Conservation (phyloP, 2,888 invertebrate species). For the Vannuccia rotundouncinata region DNA sequence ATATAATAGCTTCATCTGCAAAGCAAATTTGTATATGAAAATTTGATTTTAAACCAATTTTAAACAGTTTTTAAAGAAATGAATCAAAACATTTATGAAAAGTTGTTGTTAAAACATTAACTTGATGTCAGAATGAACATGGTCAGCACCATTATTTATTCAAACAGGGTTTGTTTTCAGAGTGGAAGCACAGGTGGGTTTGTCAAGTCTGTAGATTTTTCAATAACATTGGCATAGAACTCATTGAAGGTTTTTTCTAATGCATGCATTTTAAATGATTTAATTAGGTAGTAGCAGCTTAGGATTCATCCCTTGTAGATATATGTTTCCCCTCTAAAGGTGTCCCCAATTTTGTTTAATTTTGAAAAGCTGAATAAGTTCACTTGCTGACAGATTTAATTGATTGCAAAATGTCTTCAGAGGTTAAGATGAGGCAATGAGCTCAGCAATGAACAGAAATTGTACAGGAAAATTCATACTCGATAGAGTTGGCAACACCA, state of each 20-base stretch:
- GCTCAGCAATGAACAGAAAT: conserved; percentile 15
- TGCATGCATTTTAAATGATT: neutral
- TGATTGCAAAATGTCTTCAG: neutral
- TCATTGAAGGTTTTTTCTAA: conserved; percentile 7
- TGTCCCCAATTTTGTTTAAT: neutral
- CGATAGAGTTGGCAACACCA: conserved; percentile 5
- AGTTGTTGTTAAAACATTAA: conserved; percentile 13
- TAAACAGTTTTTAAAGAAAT: no score
- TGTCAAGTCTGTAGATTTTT: conserved; percentile 16
- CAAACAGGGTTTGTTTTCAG: neutral
- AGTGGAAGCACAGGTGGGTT: conserved; percentile 2
- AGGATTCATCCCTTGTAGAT: neutral
- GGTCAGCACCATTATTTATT: conserved; percentile 7
- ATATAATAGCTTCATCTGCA: no score
- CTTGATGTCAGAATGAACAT: conserved; percentile 17
- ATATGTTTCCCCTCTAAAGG: neutral
- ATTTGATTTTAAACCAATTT: no score
- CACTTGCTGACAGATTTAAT: neutral
- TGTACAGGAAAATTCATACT: neutral
- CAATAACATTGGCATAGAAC: conserved; percentile 8
- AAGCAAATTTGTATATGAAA: no score
- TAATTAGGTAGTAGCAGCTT: neutral
- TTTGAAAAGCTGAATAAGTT: conserved; percentile 26
- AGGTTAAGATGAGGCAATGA: neutral
- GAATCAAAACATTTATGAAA: no score